Conservation (phyloP, 1,140 invertebrate genomes). For the Bombus fervidus region DNA sequence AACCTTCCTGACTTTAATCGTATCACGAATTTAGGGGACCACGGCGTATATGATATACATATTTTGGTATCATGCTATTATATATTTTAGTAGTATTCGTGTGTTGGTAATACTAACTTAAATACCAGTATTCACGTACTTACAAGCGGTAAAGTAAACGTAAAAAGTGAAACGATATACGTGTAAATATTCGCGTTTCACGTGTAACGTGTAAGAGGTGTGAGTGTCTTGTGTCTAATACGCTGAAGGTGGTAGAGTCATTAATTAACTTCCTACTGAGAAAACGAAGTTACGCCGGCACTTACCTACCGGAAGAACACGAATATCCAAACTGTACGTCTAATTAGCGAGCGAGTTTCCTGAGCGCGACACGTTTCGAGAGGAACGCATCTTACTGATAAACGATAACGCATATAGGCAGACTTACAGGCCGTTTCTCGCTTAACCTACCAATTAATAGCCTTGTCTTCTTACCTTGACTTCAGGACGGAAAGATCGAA, state of each 20-base stretch:
- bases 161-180: not conserved
- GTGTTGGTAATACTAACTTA: not conserved
- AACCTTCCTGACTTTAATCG: too few species aligned
- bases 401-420: conserved; percentile 59
- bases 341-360: conserved; percentile 69
- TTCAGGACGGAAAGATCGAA: conserved; percentile 51
- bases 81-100: not conserved
- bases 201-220: conserved; percentile 6
- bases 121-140: not conserved
- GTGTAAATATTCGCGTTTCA: not conserved
- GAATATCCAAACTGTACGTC: conserved; percentile 70
- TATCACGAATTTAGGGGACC: too few species aligned
- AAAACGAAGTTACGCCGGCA: conserved; percentile 65
- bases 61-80: too few species aligned
- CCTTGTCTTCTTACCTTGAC: conserved; percentile 18
- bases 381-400: conserved; percentile 46
- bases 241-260: conserved; percentile 32
- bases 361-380: conserved; percentile 51
- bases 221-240: conserved; percentile 7
- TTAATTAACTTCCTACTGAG: conserved; percentile 66
- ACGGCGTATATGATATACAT: too few species aligned
- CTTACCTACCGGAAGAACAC: conserved; percentile 68
- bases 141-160: not conserved
- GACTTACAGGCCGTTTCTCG: conserved; percentile 31
- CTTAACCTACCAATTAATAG: conserved; percentile 54